Evolutionary conservation across 2,888 invertebrate genomes (phyloP).

Genomic region (Drosophila macrothrix): DNA sequence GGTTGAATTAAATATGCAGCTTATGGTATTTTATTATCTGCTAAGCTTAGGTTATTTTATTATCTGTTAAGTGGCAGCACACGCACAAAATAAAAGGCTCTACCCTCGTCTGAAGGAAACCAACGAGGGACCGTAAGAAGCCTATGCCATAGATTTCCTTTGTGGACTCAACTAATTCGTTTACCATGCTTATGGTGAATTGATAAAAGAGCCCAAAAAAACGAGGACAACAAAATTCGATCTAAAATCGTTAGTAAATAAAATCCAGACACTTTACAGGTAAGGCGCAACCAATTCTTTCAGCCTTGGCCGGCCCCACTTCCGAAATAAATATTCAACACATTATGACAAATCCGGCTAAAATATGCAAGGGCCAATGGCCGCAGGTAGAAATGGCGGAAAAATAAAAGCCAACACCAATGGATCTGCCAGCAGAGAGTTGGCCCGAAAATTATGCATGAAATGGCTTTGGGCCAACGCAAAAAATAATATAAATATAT

Average conservation of each 20-base stretch:
- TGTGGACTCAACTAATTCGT: conserved; percentile 55
- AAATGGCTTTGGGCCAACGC: conserved; percentile 53
- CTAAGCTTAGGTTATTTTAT: conserved; percentile 1
- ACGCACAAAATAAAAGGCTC: neutral
- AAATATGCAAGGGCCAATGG: conserved; percentile 75
- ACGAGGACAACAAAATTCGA: conserved; percentile 57
- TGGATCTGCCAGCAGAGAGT: conserved; percentile 14
- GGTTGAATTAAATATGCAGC: conserved; percentile 15
- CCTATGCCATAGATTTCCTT: conserved; percentile 40
- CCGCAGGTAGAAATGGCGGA: conserved; percentile 67
- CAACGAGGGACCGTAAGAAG: conserved; percentile 5
- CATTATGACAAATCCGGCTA: conserved; percentile 79
- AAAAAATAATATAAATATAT: conserved; percentile 23
- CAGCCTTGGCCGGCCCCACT: conserved; percentile 1
- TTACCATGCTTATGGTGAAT: conserved; percentile 60
- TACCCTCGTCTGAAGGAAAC: neutral
- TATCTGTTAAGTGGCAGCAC: conserved; percentile 6
- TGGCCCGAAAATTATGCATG: conserved; percentile 69
- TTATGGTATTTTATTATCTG: conserved; percentile 12
- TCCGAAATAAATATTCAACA: conserved; percentile 70
- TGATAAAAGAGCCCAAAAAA: conserved; percentile 52
- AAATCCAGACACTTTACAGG: conserved; percentile 64
- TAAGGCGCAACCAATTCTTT: conserved; percentile 19
- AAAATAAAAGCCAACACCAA: conserved; percentile 48
- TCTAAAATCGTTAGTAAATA: conserved; percentile 47